Base-by-base conservation (phyloP, 2,113 vertebrate genomes). In the Diphyllodes magnificus region DNA sequence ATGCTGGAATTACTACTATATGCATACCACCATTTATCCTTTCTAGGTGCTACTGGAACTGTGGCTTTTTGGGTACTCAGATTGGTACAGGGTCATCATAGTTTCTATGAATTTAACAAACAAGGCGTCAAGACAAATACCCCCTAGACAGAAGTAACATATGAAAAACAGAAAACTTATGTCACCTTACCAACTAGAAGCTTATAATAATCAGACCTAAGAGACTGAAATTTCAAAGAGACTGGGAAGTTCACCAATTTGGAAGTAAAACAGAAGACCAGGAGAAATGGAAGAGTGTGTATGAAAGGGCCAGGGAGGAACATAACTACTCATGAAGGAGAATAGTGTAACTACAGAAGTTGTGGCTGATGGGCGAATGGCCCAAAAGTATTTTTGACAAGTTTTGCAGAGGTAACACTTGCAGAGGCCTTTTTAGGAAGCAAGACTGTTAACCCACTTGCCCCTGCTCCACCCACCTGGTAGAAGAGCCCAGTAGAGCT, bases 141-240 rank as follows among this genome's bases (percentile, higher is more conserved):
- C 2, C 21, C n/a, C 30, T 17, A 72, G 18, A 59, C 23, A 54
- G 23, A 88, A 88, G 28, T 37, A 40, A 70, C 0, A 0, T 30
- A 40, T 7, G 30, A 82, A 47, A 88, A 82, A 3, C 23, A 77
- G 27, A 92, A 82, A 51, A 64, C 11, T 65, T 54, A 14, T 2
- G 16, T 60, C 30, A 69, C 56, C 16, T 40, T 27, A 65, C n/a
- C n/a, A 56, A 69, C 13, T 54, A 69, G 37, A 82, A 53, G 31
- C 11, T 75, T 45, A 39, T 2, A 19, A 21, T 1, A 44, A 56
- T 51, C 51, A 82, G 39, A 72, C 27, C 17, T 72, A 86, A 53
- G 18, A 82, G 23, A 84, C n/a, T 31, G 40, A 72, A 82, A 70
- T 15, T 57, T 85, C 37, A 82, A 75, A 39, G 17, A 81, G 19